Evolutionary conservation across 2,797 vertebrate genomes (phyloP), one percentile per base, ranked within the genome.

Genomic region (Intellagama lesueurii): DNA sequence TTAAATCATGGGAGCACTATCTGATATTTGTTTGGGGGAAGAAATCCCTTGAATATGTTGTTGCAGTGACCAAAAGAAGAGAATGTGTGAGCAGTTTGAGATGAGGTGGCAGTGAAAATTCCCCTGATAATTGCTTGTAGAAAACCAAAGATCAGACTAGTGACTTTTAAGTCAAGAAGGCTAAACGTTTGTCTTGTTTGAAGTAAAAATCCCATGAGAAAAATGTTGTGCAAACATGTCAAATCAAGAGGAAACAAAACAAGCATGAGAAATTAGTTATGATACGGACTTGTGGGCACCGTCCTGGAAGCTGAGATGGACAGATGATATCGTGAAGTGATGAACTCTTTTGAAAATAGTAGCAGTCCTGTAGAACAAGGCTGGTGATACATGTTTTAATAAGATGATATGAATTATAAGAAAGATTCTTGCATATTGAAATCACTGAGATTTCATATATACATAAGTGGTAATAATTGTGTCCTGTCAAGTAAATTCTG

Each of bases 281-380:
- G 56, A 24, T 76, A 91, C n/a, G 28, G 89, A 69, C 24, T 85
- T 84, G 56, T 0, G 0, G 60, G 7, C 30, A 11, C 88, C 68
- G 64, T 47, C 3, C 44, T 93, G 77, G 30, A 79, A 91, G 28
- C 49, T 82, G 0, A 22, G 49, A 2, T 88, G 30, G 8, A 0
- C 75, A 90, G 28, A 47, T 90, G 69, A 32, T 87, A 52, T 81
- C 89, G 81, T 86, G 12, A 66, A 3, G 1, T 47, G 47, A 68
- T 85, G 81, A n/a, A 85, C 40, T 60, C 32, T 75, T 92, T 86
- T 93, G 87, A 92, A 40, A 60, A 82, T 2, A 40, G 2, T 60
- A 32, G 5, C 2, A 11, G 56, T 56, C 32, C 14, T 81, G 40
- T 69, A 11, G 26, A 40, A 17, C 44, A 81, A 14, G 26, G 6